Conservation (phyloP, 1,140 invertebrate species). For the Trichoplusia ni region DNA sequence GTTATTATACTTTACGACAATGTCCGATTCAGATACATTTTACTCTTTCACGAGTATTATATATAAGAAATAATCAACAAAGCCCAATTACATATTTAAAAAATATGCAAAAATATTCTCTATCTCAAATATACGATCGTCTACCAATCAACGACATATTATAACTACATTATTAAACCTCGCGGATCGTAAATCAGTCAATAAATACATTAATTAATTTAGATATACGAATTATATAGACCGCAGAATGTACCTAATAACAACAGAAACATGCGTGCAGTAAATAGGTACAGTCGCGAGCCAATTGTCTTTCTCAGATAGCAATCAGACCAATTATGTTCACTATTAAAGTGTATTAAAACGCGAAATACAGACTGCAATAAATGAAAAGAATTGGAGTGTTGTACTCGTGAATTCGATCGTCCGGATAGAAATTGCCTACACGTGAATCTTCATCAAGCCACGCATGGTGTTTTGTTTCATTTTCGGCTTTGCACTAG, state of each 20-base stretch:
- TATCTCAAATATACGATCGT: no score
- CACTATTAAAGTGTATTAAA: slow-evolving; percentile 11
- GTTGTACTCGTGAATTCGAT: neutral
- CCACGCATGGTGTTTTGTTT: neutral
- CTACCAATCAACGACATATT: neutral
- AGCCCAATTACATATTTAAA: no score
- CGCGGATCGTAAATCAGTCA: slow-evolving; percentile 8
- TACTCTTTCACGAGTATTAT: no score
- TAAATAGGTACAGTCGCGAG: slow-evolving; percentile 26
- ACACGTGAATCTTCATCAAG: neutral
- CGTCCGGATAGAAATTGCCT: neutral
- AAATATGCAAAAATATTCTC: no score
- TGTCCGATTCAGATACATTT: no score
- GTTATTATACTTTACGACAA: no score
- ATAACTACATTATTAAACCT: neutral
- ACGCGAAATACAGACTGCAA: neutral
- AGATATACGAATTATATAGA: slow-evolving; percentile 32
- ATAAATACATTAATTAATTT: slow-evolving; percentile 36
- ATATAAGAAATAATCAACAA: no score
- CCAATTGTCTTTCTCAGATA: neutral
- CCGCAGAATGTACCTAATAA: slow-evolving; percentile 46
- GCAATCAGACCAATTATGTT: neutral
- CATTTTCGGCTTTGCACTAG: neutral
- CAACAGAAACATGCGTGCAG: slow-evolving; percentile 21
- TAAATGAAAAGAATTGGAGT: neutral